These are phyloP conservation scores for Orthonevra nobilis DNA, from an alignment of 2,888 invertebrate genomes.

Conservation along the genomic window DNA sequence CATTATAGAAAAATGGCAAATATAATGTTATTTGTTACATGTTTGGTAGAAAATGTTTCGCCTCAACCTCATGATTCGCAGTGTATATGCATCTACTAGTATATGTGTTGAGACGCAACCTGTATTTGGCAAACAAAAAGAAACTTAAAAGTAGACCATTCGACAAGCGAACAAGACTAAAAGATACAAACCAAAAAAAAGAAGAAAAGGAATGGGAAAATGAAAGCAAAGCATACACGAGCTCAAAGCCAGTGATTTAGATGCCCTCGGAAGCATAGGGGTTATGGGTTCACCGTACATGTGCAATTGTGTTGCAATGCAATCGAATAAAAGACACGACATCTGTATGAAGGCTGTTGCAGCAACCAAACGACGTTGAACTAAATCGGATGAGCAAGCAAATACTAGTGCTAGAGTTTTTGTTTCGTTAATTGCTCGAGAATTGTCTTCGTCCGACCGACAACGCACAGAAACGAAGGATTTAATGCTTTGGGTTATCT, in stretches of 20 bases:
- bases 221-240: slow-evolving; percentile 9
- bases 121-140: too few relatives aligned
- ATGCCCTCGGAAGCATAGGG: slow-evolving; percentile 61
- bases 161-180: slow-evolving; percentile 38
- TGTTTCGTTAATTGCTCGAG: slow-evolving; percentile 67
- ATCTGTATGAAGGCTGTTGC: slow-evolving; percentile 17
- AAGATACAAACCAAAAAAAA: slow-evolving; percentile 34
- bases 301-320: slow-evolving; percentile 47
- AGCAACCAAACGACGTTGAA: slow-evolving; percentile 24
- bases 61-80: too few relatives aligned
- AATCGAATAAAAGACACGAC: slow-evolving; percentile 46
- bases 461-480: slow-evolving; percentile 33
- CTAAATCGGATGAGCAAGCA: slow-evolving; percentile 54
- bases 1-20: too few relatives aligned
- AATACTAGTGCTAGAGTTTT: slow-evolving; percentile 59
- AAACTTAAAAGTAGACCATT: too few relatives aligned
- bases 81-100: too few relatives aligned
- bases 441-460: slow-evolving; percentile 44
- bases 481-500: slow-evolving; percentile 46
- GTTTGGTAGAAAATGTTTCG: too few relatives aligned
- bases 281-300: slow-evolving; percentile 49
- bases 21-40: too few relatives aligned
- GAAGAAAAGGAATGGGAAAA: too few relatives aligned
- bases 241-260: slow-evolving; percentile 51
- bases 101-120: too few relatives aligned